Base-by-base conservation (phyloP, 2,797 vertebrate species). In the Phylloscopus collybita region DNA sequence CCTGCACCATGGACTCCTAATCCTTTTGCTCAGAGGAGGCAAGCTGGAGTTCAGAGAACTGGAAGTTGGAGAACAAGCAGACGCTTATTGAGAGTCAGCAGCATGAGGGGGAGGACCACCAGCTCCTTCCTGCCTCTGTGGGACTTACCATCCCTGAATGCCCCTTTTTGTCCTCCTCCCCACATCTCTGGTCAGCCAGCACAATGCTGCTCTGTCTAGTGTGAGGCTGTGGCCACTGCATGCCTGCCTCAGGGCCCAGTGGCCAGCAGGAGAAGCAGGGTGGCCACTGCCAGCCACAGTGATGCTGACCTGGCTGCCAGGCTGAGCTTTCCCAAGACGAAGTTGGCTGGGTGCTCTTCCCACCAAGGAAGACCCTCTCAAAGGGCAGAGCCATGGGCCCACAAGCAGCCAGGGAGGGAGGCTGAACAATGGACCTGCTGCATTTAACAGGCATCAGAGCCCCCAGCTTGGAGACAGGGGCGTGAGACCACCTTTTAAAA, bases 11-110 rank as follows among this genome's bases (percentile, higher is more conserved):
- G 1, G 50, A 47, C 69, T 80, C 79, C 82, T 45, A 60, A 70
- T 81, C 82, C 85, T 62, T 59, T 12, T 20, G 36, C 80, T 1
- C 17, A 82, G 85, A 83, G 60, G 36, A 88, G 92, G 62, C 82
- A 81, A 92, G 76, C 44, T 3, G 2, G 72, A 86, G 80, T 86
- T 90, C 57, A 70, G 85, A 92, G 95, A 95, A 96, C 95, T 94
- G 90, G 95, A 96, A 93, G 87, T 50, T 8, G 3, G 93, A 95
- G 91, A 95, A 96, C 96, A 94, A 94, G 89, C 62, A 88, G 73
- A 49, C 60, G 0, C 93, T 96, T 97, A 91, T 97, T 96, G 70
- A 4, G 57, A 92, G 75, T 11, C 1, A 84, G 89, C 42, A 4
- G 61, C 0, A 1, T 0, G 13, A 91, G 81, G 88, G 93, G 94